Evolutionary conservation across 2,888 invertebrate genomes (phyloP), one percentile per base, ranked within the genome.

Genomic region (Dryococelus australis): DNA sequence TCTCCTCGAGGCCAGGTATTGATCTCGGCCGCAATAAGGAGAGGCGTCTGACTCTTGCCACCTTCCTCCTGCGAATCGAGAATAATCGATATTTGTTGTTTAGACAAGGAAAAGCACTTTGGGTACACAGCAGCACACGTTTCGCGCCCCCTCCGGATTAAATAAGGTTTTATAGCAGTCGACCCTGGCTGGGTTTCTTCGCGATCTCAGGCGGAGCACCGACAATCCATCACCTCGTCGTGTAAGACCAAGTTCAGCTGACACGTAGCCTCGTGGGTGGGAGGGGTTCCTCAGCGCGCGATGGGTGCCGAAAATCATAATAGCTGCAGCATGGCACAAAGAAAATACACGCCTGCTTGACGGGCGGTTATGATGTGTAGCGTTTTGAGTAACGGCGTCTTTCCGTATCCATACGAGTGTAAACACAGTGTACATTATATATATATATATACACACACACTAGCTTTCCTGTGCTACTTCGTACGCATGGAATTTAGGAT

Each of bases 1-100:
- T 65, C 65, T 10, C 65, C 65, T 10, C 65, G n/a, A 24, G 65
- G 65, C n/a, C 24, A 65, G 65, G 24, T n/a, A n/a, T 65, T 24
- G 65, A 65, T n/a, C 65, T 20, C 35, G 51, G 51, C 13, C 13
- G 8, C 51, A 12, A 16, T 20, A 20, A 65, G 8, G 65, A n/a
- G n/a, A 65, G 65, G n/a, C n/a, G 20, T 24, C 65, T 65, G 35
- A 1, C 1, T 47, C 47, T 47, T 20, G 65, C 65, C 20, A 8
- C 65, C 65, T n/a, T n/a, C 8, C 65, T 20, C n/a, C n/a, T 8
- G 13, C 2, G 65, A 20, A 65, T 65, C 65, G 65, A 65, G 65
- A 65, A 65, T 65, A 65, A 65, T 65, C 65, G 65, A 65, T 65
- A 65, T 65, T 16, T 65, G 65, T 65, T 65, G 65, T 65, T 65